Percentiles rank a stretch among this genome's conserved stretches.
Evolutionary conservation across 1,140 invertebrate genomes (phyloP).

Genomic region (Helicorthomorpha holstii): DNA sequence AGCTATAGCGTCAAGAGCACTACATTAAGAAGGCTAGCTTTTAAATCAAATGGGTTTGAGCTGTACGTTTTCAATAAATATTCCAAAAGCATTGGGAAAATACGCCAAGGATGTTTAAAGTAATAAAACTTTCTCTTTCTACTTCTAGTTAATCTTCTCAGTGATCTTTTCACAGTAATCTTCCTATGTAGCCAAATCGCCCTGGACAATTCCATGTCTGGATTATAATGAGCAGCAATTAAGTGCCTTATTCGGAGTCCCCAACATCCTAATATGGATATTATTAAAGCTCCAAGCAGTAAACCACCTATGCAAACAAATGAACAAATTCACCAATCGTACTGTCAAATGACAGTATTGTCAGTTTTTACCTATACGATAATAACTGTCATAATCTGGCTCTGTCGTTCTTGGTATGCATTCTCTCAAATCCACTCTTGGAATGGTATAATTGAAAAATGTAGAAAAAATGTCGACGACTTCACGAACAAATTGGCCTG

Average conservation of each 20-base stretch:
- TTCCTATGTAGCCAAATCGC: background rate
- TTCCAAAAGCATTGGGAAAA: too few relatives aligned
- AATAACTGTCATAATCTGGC: background rate
- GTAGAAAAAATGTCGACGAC: background rate
- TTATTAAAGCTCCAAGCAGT: background rate
- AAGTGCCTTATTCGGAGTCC: background rate
- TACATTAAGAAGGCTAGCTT: too few relatives aligned
- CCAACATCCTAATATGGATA: background rate
- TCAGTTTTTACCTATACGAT: background rate
- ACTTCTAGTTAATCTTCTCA: too few relatives aligned
- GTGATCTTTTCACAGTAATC: background rate
- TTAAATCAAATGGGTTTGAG: too few relatives aligned
- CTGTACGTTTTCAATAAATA: too few relatives aligned
- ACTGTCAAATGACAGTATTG: too few relatives aligned
- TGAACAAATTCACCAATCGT: too few relatives aligned
- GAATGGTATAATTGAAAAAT: background rate
- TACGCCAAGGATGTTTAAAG: too few relatives aligned
- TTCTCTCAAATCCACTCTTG: background rate
- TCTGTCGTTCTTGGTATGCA: background rate
- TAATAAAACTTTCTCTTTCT: too few relatives aligned
- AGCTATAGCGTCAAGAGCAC: too few relatives aligned
- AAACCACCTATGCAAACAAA: background rate
- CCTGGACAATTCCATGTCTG: background rate
- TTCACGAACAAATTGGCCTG: background rate
- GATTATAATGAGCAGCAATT: background rate